Percentiles rank a stretch among this genome's conserved stretches.
Conservation (phyloP, 2,888 invertebrate species). For the Eudemis profundana region DNA sequence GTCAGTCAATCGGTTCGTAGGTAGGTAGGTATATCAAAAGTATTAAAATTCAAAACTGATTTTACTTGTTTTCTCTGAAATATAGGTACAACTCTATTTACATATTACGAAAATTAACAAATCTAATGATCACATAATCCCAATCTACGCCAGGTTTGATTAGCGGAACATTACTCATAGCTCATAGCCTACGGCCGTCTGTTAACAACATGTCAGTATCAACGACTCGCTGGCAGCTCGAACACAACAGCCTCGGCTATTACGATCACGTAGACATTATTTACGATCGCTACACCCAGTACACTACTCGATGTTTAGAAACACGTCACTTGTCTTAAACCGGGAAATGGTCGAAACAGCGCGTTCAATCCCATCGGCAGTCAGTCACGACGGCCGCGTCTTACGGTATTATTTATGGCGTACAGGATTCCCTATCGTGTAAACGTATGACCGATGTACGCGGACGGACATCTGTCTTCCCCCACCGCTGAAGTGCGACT, state of each 20-base stretch:
- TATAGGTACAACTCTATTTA: too few relatives aligned
- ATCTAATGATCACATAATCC: background rate
- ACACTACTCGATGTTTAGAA: constrained; percentile 32
- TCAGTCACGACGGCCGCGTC: constrained; percentile 14
- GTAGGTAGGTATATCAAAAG: too few relatives aligned
- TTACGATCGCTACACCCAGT: constrained; percentile 13
- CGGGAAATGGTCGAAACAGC: constrained; percentile 35
- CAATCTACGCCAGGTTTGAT: background rate
- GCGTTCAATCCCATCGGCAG: constrained; percentile 22
- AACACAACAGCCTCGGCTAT: constrained; percentile 12
- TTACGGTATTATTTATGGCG: constrained; percentile 69
- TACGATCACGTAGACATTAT: constrained; percentile 27
- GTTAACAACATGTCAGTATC: too few relatives aligned
- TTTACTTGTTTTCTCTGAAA: background rate
- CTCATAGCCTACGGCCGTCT: background rate
- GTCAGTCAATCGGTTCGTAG: too few relatives aligned
- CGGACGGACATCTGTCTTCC: constrained; percentile 77
- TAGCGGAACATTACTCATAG: background rate
- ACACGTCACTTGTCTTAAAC: constrained; percentile 39
- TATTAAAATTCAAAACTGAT: too few relatives aligned
- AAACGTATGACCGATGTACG: constrained; percentile 72
- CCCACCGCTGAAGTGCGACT: constrained; percentile 73
- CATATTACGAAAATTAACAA: constrained; percentile 2
- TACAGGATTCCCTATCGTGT: constrained; percentile 78
- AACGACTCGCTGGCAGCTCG: background rate